These are phyloP conservation scores for Anastrepha obliqua DNA, from an alignment of 1,140 invertebrate genomes.

Conservation along the genomic window DNA sequence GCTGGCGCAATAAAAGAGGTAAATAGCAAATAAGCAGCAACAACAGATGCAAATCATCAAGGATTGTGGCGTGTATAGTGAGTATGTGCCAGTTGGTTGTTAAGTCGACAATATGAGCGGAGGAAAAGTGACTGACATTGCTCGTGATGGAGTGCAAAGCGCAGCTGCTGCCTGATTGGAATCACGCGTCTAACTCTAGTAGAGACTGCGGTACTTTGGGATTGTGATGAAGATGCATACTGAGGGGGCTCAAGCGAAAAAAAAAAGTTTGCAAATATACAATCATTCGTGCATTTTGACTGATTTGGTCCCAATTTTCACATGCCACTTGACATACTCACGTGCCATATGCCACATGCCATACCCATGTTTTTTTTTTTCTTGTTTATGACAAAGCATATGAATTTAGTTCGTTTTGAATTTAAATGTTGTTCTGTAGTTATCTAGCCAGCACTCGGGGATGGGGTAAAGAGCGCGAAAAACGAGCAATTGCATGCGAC, in stretches of 20 bases:
- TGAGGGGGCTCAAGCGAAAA: neutral
- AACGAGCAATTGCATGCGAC: too few relatives aligned
- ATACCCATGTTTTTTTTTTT: neutral
- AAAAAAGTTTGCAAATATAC: neutral
- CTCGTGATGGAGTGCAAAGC: neutral
- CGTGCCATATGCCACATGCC: neutral
- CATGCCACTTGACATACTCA: slow-evolving; percentile 48
- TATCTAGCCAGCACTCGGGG: neutral
- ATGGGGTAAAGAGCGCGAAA: too few relatives aligned
- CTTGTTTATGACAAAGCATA: neutral
- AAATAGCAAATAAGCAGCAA: slow-evolving; percentile 21
- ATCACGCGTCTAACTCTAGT: neutral
- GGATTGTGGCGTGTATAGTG: neutral
- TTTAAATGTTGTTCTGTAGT: neutral
- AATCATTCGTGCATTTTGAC: neutral
- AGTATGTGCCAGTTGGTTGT: neutral
- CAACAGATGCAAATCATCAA: slow-evolving; percentile 36
- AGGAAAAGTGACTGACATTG: slow-evolving; percentile 20
- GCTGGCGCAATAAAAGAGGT: neutral
- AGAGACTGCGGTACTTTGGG: neutral
- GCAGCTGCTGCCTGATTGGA: neutral
- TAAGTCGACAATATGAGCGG: neutral
- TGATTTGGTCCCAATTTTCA: slow-evolving; percentile 24
- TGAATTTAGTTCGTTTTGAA: slow-evolving; percentile 4
- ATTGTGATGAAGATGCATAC: neutral